phyloP scores from a whole-genome alignment of 2,113 vertebrate species.

The Mirounga angustirostris region DNA sequence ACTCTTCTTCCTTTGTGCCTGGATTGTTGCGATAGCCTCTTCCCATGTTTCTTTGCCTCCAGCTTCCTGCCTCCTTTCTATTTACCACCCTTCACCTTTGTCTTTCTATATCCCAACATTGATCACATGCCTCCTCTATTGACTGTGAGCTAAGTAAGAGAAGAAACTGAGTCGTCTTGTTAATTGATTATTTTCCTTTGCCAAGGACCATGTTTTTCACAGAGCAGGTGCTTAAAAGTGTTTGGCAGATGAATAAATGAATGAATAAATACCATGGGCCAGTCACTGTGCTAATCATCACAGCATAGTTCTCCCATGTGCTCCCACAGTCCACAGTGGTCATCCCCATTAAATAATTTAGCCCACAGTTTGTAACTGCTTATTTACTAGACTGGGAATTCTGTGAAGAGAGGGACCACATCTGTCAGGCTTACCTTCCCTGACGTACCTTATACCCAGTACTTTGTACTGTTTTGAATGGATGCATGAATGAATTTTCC shows the following conservation, averaged over 20 bases:
- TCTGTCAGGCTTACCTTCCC: slow-evolving; percentile 9
- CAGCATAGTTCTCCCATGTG: not conserved
- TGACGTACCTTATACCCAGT: not conserved
- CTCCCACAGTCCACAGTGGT: not conserved
- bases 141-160: slow-evolving; percentile 44
- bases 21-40: not conserved
- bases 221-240: slow-evolving; percentile 45
- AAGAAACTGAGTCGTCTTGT: slow-evolving; percentile 38
- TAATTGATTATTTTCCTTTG: slow-evolving; percentile 57
- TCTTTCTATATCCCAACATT: slow-evolving; percentile 7
- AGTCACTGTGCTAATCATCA: not conserved
- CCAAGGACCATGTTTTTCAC: slow-evolving; percentile 43
- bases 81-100: slow-evolving; percentile 35
- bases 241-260: slow-evolving; percentile 23
- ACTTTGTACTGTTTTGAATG: not conserved
- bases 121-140: not conserved
- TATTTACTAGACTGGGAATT: slow-evolving; percentile 36
- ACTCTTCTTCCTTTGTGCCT: not conserved
- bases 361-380: not conserved
- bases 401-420: not conserved
- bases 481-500: slow-evolving; percentile 2
- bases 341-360: slow-evolving; percentile 22
- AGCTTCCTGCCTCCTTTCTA: not conserved
- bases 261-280: slow-evolving; percentile 3
- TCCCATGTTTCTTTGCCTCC: not conserved